Evolutionary conservation across 2,113 vertebrate species (phyloP).

Genomic region (Myrmecophaga tridactyla): DNA sequence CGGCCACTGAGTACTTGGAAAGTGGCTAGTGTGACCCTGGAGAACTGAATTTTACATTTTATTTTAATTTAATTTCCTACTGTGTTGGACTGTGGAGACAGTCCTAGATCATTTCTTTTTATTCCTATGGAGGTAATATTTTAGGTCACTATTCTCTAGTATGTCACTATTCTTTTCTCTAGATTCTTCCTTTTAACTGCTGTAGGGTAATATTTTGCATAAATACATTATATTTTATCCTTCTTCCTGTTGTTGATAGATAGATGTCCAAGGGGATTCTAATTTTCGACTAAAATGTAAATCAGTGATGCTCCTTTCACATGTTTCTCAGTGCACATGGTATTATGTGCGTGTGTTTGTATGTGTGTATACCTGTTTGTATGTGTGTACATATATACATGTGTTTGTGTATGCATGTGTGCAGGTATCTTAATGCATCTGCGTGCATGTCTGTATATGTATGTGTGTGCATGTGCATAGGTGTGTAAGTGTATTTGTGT

Average conservation of each 20-base stretch:
- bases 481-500: background rate
- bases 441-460: rapidly evolving
- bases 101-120: background rate
- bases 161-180: background rate
- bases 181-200: background rate
- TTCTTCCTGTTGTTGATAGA: background rate
- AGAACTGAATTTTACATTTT: background rate
- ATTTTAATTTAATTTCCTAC: background rate
- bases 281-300: background rate
- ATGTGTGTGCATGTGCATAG: background rate
- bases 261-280: background rate
- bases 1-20: too few relatives aligned
- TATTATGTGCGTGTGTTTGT: too few relatives aligned
- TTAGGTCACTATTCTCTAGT: too few relatives aligned
- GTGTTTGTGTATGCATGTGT: too few relatives aligned
- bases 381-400: too few relatives aligned
- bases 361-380: too few relatives aligned
- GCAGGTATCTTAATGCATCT: rapidly evolving
- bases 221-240: rapidly evolving
- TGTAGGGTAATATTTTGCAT: rapidly evolving
- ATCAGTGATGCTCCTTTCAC: too few relatives aligned
- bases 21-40: rapidly evolving
- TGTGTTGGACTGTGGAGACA: rapidly evolving
- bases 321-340: rapidly evolving
- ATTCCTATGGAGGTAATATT: background rate